Conservation (phyloP, 1,140 invertebrate species). For the Diabrotica virgifera region DNA sequence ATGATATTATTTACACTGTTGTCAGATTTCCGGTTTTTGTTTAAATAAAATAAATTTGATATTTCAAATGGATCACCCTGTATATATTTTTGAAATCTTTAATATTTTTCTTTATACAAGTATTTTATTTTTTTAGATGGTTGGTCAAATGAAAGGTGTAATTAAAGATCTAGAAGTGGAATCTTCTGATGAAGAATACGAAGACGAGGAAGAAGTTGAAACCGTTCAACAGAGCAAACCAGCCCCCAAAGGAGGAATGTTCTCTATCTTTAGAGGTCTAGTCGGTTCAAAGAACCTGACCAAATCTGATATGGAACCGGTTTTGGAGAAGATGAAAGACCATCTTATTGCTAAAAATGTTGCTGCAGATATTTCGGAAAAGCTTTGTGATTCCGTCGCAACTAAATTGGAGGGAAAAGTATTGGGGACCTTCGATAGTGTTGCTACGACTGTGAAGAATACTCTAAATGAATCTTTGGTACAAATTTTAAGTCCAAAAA, state of each 20-base stretch:
- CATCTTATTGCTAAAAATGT: slow-evolving; percentile 98
- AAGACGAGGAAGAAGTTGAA: slow-evolving; percentile 43
- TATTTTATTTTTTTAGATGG: slow-evolving; percentile 55
- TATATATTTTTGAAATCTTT: neutral
- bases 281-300: slow-evolving; percentile 77
- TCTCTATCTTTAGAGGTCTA: slow-evolving; percentile 81
- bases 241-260: slow-evolving; percentile 57
- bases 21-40: too few relatives aligned
- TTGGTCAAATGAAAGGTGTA: slow-evolving; percentile 77
- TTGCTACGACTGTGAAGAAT: slow-evolving; percentile 77
- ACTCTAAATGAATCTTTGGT: slow-evolving; percentile 82
- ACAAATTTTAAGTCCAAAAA: slow-evolving; percentile 89
- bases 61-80: too few relatives aligned
- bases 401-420: slow-evolving; percentile 92
- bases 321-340: slow-evolving; percentile 92
- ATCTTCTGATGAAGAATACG: slow-evolving; percentile 53
- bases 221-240: slow-evolving; percentile 30
- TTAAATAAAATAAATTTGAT: too few relatives aligned
- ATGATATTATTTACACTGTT: too few relatives aligned
- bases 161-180: slow-evolving; percentile 67
- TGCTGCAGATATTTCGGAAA: slow-evolving; percentile 90
- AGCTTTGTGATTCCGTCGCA: slow-evolving; percentile 93
- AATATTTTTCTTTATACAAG: slow-evolving; percentile 3
- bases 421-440: slow-evolving; percentile 86
- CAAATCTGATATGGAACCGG: slow-evolving; percentile 73